Conservation (phyloP, 2,113 vertebrate species). For the Cavia porcellus region DNA sequence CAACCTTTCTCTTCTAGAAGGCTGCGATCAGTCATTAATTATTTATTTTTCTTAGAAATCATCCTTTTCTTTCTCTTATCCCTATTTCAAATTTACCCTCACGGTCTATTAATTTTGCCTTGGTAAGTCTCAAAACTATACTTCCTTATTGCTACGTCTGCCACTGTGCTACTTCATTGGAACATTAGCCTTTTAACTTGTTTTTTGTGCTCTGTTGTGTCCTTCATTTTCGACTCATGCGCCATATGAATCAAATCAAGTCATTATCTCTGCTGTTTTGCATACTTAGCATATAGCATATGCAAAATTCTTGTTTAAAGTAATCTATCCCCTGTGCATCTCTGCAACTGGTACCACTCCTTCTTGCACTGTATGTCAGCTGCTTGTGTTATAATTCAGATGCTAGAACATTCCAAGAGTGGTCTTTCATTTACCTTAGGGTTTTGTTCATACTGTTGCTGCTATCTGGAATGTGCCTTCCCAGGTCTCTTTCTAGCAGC, state of each 20-base stretch:
- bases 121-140: background rate
- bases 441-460: background rate
- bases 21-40: background rate
- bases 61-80: background rate
- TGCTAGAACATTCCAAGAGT: background rate
- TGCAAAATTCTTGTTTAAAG: background rate
- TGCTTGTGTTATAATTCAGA: background rate
- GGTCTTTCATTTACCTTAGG: background rate
- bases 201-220: background rate
- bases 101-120: background rate
- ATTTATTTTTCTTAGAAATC: background rate
- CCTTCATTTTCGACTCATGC: background rate
- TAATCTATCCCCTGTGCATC: background rate
- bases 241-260: background rate
- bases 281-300: background rate
- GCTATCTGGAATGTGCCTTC: background rate
- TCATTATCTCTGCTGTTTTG: background rate
- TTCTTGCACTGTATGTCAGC: background rate
- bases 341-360: background rate
- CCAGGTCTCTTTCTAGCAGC: background rate
- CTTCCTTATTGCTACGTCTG: background rate
- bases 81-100: background rate
- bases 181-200: background rate
- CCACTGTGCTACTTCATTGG: background rate
- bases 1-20: background rate